These are phyloP conservation scores for Drosophila teissieri DNA, from an alignment of 1,140 invertebrate species.

Conservation along the genomic window DNA sequence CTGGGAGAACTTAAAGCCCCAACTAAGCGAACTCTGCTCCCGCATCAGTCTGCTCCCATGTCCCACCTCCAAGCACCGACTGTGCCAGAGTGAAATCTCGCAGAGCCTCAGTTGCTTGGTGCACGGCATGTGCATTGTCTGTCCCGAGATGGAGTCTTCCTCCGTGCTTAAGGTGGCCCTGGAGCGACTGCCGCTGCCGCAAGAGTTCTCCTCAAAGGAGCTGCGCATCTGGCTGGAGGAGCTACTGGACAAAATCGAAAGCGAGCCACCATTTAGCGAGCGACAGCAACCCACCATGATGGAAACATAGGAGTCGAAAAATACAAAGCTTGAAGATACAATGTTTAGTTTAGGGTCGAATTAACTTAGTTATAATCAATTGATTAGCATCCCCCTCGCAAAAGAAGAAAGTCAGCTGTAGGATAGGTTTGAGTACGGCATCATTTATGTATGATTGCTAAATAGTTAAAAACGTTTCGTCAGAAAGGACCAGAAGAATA, in stretches of 20 bases:
- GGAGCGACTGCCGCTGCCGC: slow-evolving; percentile 80
- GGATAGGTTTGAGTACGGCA: slow-evolving; percentile 21
- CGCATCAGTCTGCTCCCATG: slow-evolving; percentile 88
- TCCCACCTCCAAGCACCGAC: slow-evolving; percentile 88
- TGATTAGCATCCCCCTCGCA: slow-evolving; percentile 18
- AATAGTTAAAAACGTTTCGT: slow-evolving; percentile 29
- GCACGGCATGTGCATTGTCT: slow-evolving; percentile 72
- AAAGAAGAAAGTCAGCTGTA: slow-evolving; percentile 13
- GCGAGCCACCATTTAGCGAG: slow-evolving; percentile 25
- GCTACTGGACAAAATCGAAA: slow-evolving; percentile 62
- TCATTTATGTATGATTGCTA: slow-evolving; percentile 20
- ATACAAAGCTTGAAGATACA: not conserved
- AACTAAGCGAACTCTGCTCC: slow-evolving; percentile 87
- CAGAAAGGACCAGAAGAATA: slow-evolving; percentile 23
- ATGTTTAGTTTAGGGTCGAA: slow-evolving; percentile 22
- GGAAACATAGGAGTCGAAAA: slow-evolving; percentile 9
- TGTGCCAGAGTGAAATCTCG: slow-evolving; percentile 83
- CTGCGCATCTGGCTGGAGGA: slow-evolving; percentile 68
- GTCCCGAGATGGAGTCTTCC: slow-evolving; percentile 66
- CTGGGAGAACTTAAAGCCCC: slow-evolving; percentile 87
- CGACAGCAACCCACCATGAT: slow-evolving; percentile 14
- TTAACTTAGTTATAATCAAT: slow-evolving; percentile 21
- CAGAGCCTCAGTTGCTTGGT: slow-evolving; percentile 74
- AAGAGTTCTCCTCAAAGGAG: slow-evolving; percentile 80
- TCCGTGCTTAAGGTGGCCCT: slow-evolving; percentile 70